phyloP scores from a whole-genome alignment of 2,888 invertebrate genomes.

The Orgyia antiqua region DNA sequence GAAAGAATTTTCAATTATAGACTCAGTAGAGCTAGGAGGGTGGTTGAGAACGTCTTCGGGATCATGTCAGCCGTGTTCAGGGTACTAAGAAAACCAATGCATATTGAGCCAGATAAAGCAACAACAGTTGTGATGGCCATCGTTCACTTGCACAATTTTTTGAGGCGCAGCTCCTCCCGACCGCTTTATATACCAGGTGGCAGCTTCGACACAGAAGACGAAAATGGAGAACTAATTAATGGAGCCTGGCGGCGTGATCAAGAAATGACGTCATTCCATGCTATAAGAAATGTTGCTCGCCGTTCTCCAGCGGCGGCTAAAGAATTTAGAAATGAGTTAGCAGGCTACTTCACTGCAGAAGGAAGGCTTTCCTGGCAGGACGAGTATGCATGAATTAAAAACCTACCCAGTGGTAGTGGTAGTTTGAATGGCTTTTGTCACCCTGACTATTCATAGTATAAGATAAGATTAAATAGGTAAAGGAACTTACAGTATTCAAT shows the following conservation, averaged over 20 bases:
- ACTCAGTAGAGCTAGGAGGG: constrained; percentile 3
- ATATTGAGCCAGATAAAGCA: constrained; percentile 8
- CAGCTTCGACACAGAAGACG: constrained; percentile 4
- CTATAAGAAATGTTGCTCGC: constrained; percentile 7
- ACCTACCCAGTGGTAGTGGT: constrained; percentile 3
- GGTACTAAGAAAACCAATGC: constrained; percentile 4
- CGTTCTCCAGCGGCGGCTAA: constrained; percentile 5
- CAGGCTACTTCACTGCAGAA: constrained; percentile 9
- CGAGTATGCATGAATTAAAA: constrained; percentile 7
- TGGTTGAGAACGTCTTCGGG: constrained; percentile 4
- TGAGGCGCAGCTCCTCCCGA: constrained; percentile 6
- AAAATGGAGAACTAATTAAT: constrained; percentile 5
- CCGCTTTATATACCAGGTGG: constrained; percentile 4
- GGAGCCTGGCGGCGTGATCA: constrained; percentile 6
- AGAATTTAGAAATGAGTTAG: constrained; percentile 10
- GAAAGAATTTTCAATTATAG: constrained; percentile 5
- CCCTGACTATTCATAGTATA: constrained; percentile 3
- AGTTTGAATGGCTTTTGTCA: constrained; percentile 2
- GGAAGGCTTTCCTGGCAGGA: constrained; percentile 9
- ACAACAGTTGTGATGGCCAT: constrained; percentile 7
- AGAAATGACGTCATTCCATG: constrained; percentile 5
- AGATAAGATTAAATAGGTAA: constrained; percentile 3
- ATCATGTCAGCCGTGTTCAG: constrained; percentile 4
- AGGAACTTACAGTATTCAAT: constrained; percentile 9
- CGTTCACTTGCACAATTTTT: constrained; percentile 7